Conservation (phyloP, 2,113 vertebrate genomes). For the Pao palembangensis region DNA sequence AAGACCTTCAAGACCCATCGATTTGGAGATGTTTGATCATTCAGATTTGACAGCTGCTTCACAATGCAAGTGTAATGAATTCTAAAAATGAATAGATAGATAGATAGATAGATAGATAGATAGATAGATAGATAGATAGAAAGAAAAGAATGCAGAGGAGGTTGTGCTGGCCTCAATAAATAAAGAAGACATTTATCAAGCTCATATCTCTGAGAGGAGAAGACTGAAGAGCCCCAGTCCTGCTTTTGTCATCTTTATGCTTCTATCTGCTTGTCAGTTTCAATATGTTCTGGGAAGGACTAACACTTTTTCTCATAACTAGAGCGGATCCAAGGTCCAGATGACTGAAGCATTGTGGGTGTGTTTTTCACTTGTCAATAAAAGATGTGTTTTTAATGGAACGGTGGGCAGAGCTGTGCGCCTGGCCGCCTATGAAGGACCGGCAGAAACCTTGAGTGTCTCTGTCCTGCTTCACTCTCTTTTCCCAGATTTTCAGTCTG, state of each 20-base stretch:
- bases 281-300: slow-evolving; percentile 35
- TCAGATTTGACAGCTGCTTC: background rate
- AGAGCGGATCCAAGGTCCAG: slow-evolving; percentile 44
- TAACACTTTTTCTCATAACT: slow-evolving; percentile 31
- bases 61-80: no score
- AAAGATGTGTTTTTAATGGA: slow-evolving; percentile 64
- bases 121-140: no score
- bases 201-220: slow-evolving; percentile 17
- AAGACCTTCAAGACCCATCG: background rate
- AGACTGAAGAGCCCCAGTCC: slow-evolving; percentile 10
- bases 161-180: background rate
- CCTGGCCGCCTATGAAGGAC: slow-evolving; percentile 13
- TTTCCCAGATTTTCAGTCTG: slow-evolving; percentile 4
- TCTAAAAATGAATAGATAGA: background rate
- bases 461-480: slow-evolving; percentile 15
- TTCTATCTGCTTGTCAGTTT: slow-evolving; percentile 29
- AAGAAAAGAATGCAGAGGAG: no score
- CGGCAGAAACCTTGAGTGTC: slow-evolving; percentile 32
- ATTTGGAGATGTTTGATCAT: slow-evolving; percentile 29
- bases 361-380: slow-evolving; percentile 61
- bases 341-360: slow-evolving; percentile 36
- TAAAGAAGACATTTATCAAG: slow-evolving; percentile 21
- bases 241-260: slow-evolving; percentile 2
- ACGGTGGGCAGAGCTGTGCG: slow-evolving; percentile 7
- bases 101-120: no score